These are phyloP conservation scores for Circaetus gallicus DNA, from an alignment of 2,113 vertebrate species.

Conservation along the genomic window DNA sequence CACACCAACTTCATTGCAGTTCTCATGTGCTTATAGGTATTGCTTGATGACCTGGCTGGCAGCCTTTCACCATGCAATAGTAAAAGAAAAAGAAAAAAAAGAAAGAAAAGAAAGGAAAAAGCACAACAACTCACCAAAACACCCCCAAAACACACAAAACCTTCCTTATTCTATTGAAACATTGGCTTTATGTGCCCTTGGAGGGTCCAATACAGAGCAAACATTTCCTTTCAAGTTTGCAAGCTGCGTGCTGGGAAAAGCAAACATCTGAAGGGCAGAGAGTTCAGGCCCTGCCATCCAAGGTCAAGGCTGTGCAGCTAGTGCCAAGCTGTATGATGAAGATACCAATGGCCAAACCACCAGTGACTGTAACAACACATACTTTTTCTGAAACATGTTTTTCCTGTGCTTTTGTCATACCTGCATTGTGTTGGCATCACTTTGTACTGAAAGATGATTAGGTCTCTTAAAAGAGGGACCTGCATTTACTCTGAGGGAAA, in stretches of 20 bases:
- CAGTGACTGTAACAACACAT: not conserved
- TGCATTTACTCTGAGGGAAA: not conserved
- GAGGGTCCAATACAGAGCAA: not conserved
- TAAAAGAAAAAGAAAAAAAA: not conserved
- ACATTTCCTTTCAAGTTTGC: not conserved
- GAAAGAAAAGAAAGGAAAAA: not conserved
- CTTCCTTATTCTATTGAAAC: not conserved
- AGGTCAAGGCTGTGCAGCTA: not conserved
- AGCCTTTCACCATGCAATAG: not conserved
- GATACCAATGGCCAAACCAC: not conserved
- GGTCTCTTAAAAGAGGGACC: not conserved
- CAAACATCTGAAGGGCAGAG: not conserved
- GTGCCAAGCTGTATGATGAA: not conserved
- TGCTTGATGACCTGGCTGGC: not conserved
- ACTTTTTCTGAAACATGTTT: not conserved
- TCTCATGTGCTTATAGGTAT: not conserved
- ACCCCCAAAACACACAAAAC: not conserved
- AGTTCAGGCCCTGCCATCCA: not conserved
- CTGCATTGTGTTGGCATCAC: not conserved
- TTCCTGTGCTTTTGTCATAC: not conserved
- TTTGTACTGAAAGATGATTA: not conserved
- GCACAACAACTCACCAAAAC: not conserved
- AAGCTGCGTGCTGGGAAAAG: not conserved
- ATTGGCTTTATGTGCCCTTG: not conserved
- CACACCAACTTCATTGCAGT: not conserved